phyloP scores from a whole-genome alignment of 2,888 invertebrate genomes.

The Cremastinae sp. region DNA sequence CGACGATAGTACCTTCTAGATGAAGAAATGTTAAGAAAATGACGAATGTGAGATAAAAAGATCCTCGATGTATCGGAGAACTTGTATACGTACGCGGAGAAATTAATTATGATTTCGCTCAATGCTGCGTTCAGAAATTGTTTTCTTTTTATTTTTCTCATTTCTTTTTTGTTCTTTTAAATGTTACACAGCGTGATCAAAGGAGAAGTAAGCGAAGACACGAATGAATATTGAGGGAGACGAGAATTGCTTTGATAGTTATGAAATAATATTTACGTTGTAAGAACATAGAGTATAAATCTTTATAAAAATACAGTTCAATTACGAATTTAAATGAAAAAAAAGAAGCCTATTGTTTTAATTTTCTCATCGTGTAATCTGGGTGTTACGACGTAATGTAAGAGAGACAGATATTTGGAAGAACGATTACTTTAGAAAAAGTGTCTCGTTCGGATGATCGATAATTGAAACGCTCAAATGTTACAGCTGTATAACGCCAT shows the following conservation, averaged over 20 bases:
- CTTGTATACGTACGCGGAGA: conserved; percentile 28
- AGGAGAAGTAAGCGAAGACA: neutral
- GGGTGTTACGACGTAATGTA: conserved; percentile 70
- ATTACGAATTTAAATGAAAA: conserved; percentile 23
- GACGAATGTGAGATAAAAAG: neutral
- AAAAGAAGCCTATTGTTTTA: conserved; percentile 73
- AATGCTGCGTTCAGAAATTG: conserved; percentile 37
- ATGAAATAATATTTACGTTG: conserved; percentile 56
- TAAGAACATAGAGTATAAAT: conserved; percentile 54
- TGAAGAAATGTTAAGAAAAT: conserved; percentile 2
- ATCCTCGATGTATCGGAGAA: conserved; percentile 16
- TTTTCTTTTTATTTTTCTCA: conserved; percentile 22
- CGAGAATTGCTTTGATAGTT: conserved; percentile 56
- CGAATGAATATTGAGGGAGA: conserved; percentile 52
- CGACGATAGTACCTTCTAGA: neutral
- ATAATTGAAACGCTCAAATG: conserved; percentile 42
- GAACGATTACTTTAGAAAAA: conserved; percentile 37
- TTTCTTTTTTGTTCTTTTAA: conserved; percentile 50
- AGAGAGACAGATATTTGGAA: conserved; percentile 55
- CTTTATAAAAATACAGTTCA: conserved; percentile 51
- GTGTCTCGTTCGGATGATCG: conserved; percentile 46
- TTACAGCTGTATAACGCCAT: conserved; percentile 4
- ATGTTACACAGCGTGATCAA: conserved; percentile 58
- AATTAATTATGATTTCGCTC: conserved; percentile 60
- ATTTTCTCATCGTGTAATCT: conserved; percentile 72